These are phyloP conservation scores for Caenorhabditis sulstoni DNA, from an alignment of 2,888 invertebrate species.

Conservation along the genomic window DNA sequence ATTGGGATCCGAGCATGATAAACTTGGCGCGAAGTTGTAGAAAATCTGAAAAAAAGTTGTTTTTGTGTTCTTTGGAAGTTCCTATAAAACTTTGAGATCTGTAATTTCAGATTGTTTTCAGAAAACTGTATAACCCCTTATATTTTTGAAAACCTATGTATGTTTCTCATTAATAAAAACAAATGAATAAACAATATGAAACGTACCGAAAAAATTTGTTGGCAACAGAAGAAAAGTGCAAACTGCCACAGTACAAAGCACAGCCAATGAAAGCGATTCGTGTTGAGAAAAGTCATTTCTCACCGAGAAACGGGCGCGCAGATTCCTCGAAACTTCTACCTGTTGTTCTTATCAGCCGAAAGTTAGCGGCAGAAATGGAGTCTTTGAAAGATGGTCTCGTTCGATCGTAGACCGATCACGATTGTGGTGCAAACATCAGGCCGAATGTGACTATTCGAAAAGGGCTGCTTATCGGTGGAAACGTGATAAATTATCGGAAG, in stretches of 20 bases:
- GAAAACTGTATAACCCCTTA: too few relatives aligned
- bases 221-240: slow-evolving; percentile 65
- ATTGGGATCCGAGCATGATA: slow-evolving; percentile 53
- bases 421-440: slow-evolving; percentile 14
- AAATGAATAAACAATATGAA: too few relatives aligned
- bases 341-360: too few relatives aligned
- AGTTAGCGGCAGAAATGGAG: background rate
- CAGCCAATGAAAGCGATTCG: slow-evolving; percentile 62
- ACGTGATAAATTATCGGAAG: slow-evolving; percentile 12
- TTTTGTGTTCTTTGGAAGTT: too few relatives aligned
- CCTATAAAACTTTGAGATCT: too few relatives aligned
- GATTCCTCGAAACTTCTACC: too few relatives aligned
- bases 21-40: slow-evolving; percentile 61
- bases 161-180: too few relatives aligned
- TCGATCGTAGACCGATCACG: slow-evolving; percentile 41
- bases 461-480: background rate
- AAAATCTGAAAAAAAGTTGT: slow-evolving; percentile 65
- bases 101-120: too few relatives aligned
- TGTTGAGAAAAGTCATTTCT: slow-evolving; percentile 58
- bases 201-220: slow-evolving; percentile 66
- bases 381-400: background rate
- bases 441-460: slow-evolving; percentile 9
- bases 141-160: too few relatives aligned
- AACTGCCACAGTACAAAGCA: slow-evolving; percentile 66
- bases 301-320: too few relatives aligned